Conservation (phyloP, 2,797 vertebrate genomes). For the Pangasius macronema region DNA sequence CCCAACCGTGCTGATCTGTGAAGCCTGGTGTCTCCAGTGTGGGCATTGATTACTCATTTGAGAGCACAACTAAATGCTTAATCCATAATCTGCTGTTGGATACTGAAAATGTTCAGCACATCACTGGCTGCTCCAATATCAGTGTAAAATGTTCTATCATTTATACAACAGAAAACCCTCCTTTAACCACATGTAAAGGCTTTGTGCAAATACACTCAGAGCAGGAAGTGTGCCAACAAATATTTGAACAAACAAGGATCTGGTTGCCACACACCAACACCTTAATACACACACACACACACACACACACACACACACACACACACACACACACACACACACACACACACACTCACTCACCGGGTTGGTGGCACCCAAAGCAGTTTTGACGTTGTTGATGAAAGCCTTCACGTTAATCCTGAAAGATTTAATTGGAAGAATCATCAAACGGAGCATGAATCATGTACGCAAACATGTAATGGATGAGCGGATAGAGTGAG, state of each 20-base stretch:
- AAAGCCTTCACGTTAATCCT: constrained; percentile 97
- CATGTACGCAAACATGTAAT: not conserved
- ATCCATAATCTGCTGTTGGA: not conserved
- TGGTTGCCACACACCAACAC: not conserved
- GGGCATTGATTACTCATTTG: not conserved
- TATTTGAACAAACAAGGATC: constrained; percentile 27
- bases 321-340: too few species aligned
- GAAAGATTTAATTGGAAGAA: constrained; percentile 25
- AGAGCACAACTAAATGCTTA: not conserved
- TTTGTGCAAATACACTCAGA: not conserved
- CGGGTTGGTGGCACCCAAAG: constrained; percentile 94
- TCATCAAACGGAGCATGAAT: not conserved
- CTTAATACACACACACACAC: too few species aligned
- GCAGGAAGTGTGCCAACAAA: not conserved
- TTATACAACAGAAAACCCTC: constrained; percentile 3
- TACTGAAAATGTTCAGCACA: not conserved
- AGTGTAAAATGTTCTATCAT: not conserved
- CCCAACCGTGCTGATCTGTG: not conserved
- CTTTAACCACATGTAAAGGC: not conserved
- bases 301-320: too few species aligned
- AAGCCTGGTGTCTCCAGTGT: not conserved
- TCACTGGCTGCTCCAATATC: not conserved
- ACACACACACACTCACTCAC: constrained; percentile 70
- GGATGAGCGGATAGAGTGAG: not conserved
- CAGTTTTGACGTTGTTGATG: constrained; percentile 96